phyloP scores from a whole-genome alignment of 2,888 invertebrate species.

The Agriopis leucophaearia region DNA sequence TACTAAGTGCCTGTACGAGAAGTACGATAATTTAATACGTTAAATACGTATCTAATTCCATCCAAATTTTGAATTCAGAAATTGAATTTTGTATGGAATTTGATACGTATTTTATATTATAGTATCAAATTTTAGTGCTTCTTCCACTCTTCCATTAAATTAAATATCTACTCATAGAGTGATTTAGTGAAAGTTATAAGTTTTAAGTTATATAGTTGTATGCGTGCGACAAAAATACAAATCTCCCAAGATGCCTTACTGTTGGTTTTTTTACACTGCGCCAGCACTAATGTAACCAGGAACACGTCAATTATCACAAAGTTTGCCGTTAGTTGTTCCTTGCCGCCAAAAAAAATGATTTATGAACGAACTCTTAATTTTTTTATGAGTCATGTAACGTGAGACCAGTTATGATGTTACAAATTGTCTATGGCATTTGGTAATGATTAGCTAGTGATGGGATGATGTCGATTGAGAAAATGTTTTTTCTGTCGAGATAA shows the following conservation, averaged over 20 bases:
- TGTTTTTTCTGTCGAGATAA: slow-evolving; percentile 3
- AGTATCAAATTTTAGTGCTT: too few species aligned
- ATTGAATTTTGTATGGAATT: too few species aligned
- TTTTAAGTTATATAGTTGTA: too few species aligned
- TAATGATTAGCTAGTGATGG: slow-evolving; percentile 54
- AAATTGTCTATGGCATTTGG: slow-evolving; percentile 75
- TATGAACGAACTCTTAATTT: slow-evolving; percentile 62
- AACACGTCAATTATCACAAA: slow-evolving; percentile 85
- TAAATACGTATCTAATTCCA: too few species aligned
- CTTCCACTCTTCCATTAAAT: too few species aligned
- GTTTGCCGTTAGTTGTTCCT: slow-evolving; percentile 73
- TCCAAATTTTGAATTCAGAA: too few species aligned
- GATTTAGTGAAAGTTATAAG: neutral
- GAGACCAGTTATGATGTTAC: slow-evolving; percentile 79
- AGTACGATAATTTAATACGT: too few species aligned
- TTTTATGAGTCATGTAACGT: slow-evolving; percentile 60
- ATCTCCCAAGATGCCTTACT: too few species aligned
- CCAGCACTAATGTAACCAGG: slow-evolving; percentile 64
- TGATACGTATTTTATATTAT: too few species aligned
- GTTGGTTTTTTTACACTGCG: slow-evolving; percentile 21
- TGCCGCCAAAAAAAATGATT: slow-evolving; percentile 79
- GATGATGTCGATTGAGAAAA: slow-evolving; percentile 46
- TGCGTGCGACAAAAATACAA: too few species aligned
- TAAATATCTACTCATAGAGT: neutral
- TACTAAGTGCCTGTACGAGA: too few species aligned